phyloP scores from a whole-genome alignment of 1,140 invertebrate species.

The Pogonus chalceus region DNA sequence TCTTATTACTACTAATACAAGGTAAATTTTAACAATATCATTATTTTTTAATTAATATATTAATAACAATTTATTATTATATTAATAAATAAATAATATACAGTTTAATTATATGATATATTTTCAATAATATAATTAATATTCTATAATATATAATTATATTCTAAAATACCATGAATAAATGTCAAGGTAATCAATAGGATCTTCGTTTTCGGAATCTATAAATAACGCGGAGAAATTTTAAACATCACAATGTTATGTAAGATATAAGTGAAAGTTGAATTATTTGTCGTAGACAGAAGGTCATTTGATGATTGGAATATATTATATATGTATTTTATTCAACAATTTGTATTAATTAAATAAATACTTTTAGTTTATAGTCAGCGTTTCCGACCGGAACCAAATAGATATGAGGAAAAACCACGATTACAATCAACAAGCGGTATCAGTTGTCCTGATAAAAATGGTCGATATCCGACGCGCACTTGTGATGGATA shows the following conservation, averaged over 20 bases:
- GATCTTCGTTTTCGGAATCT: background rate
- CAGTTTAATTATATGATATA: too few relatives aligned
- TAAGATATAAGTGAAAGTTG: conserved; percentile 4
- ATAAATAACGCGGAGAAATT: background rate
- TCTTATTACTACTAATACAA: too few relatives aligned
- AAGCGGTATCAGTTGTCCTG: conserved; percentile 17
- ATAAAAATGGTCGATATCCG: conserved; percentile 25
- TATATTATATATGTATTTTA: background rate
- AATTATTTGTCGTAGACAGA: background rate
- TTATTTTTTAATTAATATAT: too few relatives aligned
- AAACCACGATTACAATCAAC: background rate
- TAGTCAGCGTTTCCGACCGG: conserved; percentile 11
- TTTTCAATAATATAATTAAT: too few relatives aligned
- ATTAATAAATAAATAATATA: too few relatives aligned
- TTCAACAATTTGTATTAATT: background rate
- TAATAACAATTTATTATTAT: too few relatives aligned
- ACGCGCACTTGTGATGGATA: conserved; percentile 34
- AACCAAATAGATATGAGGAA: background rate
- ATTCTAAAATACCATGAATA: too few relatives aligned
- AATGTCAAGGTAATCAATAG: background rate
- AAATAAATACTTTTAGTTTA: background rate
- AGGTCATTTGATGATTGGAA: background rate
- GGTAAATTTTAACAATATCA: too few relatives aligned
- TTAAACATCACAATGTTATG: background rate
- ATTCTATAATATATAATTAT: too few relatives aligned